Evolutionary conservation across 1,140 invertebrate species (phyloP).

Genomic region (Lucilia cuprina): DNA sequence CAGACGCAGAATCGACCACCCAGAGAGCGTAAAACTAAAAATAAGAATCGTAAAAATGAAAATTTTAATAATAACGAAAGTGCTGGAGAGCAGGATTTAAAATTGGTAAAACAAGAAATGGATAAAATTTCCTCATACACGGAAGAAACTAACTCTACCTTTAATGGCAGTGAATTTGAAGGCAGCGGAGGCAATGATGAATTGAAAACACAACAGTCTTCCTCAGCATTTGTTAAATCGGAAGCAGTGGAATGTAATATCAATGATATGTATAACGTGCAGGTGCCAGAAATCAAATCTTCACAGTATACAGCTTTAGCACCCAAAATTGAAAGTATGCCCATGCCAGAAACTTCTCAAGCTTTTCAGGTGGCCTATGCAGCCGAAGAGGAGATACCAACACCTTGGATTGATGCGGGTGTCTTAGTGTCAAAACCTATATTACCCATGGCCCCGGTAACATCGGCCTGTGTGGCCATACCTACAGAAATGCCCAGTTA

Average conservation of each 20-base stretch:
- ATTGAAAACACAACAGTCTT: not conserved
- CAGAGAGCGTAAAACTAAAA: slow-evolving; percentile 41
- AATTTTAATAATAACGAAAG: not conserved
- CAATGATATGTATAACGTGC: slow-evolving; percentile 21
- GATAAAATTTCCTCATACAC: not conserved
- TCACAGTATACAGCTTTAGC: not conserved
- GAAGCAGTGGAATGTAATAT: slow-evolving; percentile 28
- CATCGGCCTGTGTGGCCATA: slow-evolving; percentile 64
- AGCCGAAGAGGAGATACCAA: slow-evolving; percentile 76
- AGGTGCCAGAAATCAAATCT: slow-evolving; percentile 28
- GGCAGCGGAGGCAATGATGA: slow-evolving; percentile 32
- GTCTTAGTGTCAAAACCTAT: slow-evolving; percentile 65
- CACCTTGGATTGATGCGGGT: slow-evolving; percentile 75
- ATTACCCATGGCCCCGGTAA: slow-evolving; percentile 54
- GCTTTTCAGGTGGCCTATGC: slow-evolving; percentile 74
- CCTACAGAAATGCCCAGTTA: slow-evolving; percentile 77
- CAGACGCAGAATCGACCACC: slow-evolving; percentile 45
- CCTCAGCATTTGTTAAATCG: slow-evolving; percentile 6
- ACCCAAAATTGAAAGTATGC: slow-evolving; percentile 45
- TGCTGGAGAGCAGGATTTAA: not conserved
- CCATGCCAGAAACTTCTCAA: slow-evolving; percentile 65
- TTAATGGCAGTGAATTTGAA: slow-evolving; percentile 23
- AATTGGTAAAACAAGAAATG: not conserved
- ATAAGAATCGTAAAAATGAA: slow-evolving; percentile 13
- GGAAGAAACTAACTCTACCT: slow-evolving; percentile 32